Evolutionary conservation across 2,797 vertebrate genomes (phyloP).

Genomic region (Syncerus caffer): DNA sequence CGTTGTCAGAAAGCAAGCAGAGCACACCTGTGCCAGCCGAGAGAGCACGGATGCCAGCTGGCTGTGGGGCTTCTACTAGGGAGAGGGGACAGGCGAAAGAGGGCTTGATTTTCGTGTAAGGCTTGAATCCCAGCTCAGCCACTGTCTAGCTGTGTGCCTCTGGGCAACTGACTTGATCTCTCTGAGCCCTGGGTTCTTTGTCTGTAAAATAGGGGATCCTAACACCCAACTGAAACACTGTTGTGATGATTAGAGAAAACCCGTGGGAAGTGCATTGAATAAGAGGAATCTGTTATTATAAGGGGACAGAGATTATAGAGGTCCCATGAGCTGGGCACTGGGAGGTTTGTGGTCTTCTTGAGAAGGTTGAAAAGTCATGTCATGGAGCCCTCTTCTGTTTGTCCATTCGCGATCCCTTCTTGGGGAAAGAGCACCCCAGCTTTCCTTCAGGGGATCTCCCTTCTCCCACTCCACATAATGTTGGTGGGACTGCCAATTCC

Average conservation of each 20-base stretch:
- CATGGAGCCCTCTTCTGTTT: neutral
- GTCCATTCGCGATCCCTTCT: neutral
- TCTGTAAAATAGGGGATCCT: neutral
- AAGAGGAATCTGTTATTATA: too few species aligned
- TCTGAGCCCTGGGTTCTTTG: neutral
- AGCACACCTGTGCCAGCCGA: neutral
- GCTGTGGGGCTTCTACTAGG: rapidly evolving
- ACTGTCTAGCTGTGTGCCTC: neutral
- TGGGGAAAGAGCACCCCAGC: neutral
- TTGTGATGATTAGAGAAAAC: neutral
- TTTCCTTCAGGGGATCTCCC: neutral
- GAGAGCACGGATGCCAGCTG: neutral
- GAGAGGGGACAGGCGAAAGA: neutral
- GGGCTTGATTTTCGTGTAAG: neutral
- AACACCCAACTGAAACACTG: neutral
- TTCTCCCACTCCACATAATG: neutral
- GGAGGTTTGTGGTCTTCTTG: neutral
- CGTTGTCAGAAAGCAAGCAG: neutral
- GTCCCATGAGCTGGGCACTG: neutral
- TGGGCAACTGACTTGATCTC: neutral
- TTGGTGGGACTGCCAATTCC: neutral
- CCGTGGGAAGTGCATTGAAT: rapidly evolving
- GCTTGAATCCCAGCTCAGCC: neutral
- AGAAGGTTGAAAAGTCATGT: neutral
- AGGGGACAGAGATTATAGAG: rapidly evolving